phyloP scores from a whole-genome alignment of 2,113 vertebrate genomes.

The Smithornis capensis region DNA sequence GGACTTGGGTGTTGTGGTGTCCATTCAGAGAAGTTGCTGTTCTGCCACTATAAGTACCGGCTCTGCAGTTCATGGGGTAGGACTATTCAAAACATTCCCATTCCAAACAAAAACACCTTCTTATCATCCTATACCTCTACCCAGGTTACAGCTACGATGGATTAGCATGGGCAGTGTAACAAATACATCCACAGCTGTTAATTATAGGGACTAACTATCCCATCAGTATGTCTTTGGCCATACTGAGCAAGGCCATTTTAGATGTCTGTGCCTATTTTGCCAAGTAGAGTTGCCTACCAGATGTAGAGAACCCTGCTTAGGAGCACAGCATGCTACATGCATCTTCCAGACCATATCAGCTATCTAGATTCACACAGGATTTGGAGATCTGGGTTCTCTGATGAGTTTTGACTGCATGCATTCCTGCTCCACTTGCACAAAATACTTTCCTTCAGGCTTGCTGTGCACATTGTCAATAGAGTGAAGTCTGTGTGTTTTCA shows the following conservation, averaged over 20 bases:
- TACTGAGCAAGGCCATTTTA: not conserved
- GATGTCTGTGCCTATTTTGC: not conserved
- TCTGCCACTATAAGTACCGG: not conserved
- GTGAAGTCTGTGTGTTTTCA: not conserved
- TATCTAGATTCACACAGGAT: not conserved
- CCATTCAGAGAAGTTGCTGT: rapidly evolving
- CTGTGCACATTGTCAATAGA: not conserved
- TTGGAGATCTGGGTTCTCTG: not conserved
- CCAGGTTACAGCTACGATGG: not conserved
- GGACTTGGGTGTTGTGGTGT: rapidly evolving
- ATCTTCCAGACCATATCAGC: not conserved
- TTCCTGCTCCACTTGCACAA: not conserved
- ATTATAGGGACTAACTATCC: not conserved
- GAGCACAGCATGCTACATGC: not conserved
- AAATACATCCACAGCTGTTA: not conserved
- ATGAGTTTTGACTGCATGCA: rapidly evolving
- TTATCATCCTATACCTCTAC: not conserved
- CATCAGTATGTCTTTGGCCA: not conserved
- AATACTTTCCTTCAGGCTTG: not conserved
- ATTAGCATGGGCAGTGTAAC: not conserved
- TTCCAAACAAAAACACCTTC: not conserved
- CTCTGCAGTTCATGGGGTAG: not conserved
- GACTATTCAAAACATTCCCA: not conserved
- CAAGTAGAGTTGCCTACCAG: not conserved
- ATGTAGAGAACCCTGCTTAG: not conserved